Conservation (phyloP, 2,113 vertebrate genomes). For the Anas platyrhynchos region DNA sequence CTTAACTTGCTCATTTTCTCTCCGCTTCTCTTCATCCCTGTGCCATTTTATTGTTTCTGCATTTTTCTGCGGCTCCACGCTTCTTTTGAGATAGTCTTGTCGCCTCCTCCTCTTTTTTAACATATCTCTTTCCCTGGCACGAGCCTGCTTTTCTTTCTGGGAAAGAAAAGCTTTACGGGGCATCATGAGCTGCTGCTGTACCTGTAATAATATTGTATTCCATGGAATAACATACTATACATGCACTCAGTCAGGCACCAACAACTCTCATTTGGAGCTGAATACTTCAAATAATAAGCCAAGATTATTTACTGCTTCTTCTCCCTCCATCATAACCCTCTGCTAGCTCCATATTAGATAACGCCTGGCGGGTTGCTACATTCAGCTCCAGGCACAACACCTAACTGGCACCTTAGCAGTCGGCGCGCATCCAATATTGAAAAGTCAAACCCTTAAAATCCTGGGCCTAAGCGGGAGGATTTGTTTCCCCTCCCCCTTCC, state of each 20-base stretch:
- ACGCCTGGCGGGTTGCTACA: neutral
- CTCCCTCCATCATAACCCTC: neutral
- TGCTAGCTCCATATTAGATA: neutral
- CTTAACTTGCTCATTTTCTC: conserved; percentile 75
- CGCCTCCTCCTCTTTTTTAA: conserved; percentile 75
- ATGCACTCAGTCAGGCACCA: conserved; percentile 54
- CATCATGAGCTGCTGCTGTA: conserved; percentile 74
- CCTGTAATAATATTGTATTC: conserved; percentile 63
- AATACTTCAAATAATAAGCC: neutral
- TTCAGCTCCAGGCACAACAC: neutral
- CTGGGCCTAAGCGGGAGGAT: neutral
- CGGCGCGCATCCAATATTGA: neutral
- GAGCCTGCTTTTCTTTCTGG: conserved; percentile 76
- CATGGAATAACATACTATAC: conserved; percentile 50
- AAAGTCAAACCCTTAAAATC: neutral
- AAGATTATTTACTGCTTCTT: neutral
- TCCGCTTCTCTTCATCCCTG: conserved; percentile 74
- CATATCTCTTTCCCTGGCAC: conserved; percentile 74
- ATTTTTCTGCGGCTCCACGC: conserved; percentile 70
- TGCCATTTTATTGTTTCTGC: conserved; percentile 71
- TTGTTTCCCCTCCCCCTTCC: neutral
- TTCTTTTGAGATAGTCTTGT: conserved; percentile 74
- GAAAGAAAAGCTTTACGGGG: conserved; percentile 76
- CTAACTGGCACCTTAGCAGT: neutral
- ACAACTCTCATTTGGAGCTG: neutral